Evolutionary conservation across 2,888 invertebrate species (phyloP).

Genomic region (Leistus spinibarbis): DNA sequence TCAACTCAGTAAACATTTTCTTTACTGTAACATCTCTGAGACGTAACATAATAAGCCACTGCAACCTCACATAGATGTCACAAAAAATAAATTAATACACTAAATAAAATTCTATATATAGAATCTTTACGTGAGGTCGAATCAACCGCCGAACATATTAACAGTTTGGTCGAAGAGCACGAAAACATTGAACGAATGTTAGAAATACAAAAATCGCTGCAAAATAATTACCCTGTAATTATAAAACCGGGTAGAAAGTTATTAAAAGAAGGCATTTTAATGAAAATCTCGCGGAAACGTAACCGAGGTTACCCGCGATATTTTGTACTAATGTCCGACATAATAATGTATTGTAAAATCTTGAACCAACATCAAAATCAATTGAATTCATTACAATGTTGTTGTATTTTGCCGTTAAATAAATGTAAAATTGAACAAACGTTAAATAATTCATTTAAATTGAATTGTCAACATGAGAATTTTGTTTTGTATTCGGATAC

Average conservation of each 20-base stretch:
- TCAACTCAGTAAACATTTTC: too few relatives aligned
- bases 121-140: constrained; percentile 72
- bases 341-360: constrained; percentile 75
- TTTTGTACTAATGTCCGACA: constrained; percentile 74
- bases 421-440: constrained; percentile 70
- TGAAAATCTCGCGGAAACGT: constrained; percentile 62
- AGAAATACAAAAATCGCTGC: constrained; percentile 69
- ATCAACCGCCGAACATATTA: constrained; percentile 72
- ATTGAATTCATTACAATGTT: constrained; percentile 67
- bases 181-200: constrained; percentile 73
- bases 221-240: constrained; percentile 67
- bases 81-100: constrained; percentile 38
- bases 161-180: constrained; percentile 73
- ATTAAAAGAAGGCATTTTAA: constrained; percentile 69
- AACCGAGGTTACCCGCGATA: constrained; percentile 57
- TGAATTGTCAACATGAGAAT: constrained; percentile 65
- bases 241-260: constrained; percentile 72
- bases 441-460: constrained; percentile 64
- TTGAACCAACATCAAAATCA: constrained; percentile 62
- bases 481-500: constrained; percentile 64
- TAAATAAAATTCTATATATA: too few relatives aligned
- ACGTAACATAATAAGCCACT: too few relatives aligned
- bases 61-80: too few relatives aligned
- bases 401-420: constrained; percentile 71
- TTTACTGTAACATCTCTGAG: too few relatives aligned